A percentile compares a stretch with the other conserved stretches of the same genome.
Evolutionary conservation across 1,140 invertebrate species (phyloP).

Genomic region (Trichonephila clavata): DNA sequence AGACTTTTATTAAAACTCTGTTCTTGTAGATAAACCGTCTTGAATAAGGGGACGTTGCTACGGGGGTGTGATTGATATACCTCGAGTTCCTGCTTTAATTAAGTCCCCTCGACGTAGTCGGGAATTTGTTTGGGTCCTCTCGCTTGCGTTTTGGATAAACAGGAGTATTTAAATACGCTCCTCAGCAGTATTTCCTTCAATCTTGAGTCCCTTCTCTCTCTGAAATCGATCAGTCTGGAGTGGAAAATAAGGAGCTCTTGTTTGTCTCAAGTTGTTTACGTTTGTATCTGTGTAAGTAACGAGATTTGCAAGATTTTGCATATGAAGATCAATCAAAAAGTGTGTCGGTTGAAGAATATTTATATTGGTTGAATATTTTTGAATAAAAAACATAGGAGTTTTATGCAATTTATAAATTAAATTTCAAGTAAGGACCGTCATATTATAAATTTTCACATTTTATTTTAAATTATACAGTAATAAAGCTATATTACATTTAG

Average conservation of each 20-base stretch:
- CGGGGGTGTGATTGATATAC: background rate
- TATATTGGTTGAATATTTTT: too few species aligned
- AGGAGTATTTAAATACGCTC: background rate
- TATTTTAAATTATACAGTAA: too few species aligned
- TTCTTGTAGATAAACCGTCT: background rate
- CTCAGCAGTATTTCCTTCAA: background rate
- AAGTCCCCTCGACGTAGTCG: background rate
- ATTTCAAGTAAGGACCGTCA: too few species aligned
- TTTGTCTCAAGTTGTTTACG: background rate
- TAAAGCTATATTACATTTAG: too few species aligned
- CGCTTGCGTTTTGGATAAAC: background rate
- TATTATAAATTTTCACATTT: too few species aligned
- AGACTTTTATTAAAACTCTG: slow-evolving; percentile 11
- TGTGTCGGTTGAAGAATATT: too few species aligned
- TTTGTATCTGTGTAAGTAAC: background rate
- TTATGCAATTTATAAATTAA: too few species aligned
- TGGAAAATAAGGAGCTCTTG: background rate
- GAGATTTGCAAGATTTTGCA: background rate
- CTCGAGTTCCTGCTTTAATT: background rate
- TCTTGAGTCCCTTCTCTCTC: background rate
- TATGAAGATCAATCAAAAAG: background rate
- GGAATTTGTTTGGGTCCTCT: background rate
- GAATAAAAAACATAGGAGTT: too few species aligned
- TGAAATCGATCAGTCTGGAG: slow-evolving; percentile 2
- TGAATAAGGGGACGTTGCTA: background rate